A percentile compares a stretch with the other conserved stretches of the same genome.
Conservation (phyloP, 2,797 vertebrate species). For the Amazona finschi region DNA sequence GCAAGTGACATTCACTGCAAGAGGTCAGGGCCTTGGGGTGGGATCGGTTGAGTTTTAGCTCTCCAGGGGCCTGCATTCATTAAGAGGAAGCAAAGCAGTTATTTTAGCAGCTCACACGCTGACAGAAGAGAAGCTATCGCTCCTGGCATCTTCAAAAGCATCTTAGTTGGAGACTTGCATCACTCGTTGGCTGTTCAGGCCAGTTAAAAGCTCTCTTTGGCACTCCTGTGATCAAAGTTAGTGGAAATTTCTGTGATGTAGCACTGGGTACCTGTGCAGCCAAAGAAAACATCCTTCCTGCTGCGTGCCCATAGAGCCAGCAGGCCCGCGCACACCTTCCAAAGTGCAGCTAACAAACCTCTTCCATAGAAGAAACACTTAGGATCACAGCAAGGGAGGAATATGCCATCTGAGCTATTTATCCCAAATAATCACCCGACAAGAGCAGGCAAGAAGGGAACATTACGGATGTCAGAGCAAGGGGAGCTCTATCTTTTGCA, state of each 20-base stretch:
- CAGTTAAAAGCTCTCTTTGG: background rate
- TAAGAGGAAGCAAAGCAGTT: background rate
- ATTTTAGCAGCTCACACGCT: background rate
- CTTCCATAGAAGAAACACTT: background rate
- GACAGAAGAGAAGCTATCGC: background rate
- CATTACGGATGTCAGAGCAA: background rate
- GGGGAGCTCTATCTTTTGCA: background rate
- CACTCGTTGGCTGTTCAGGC: background rate
- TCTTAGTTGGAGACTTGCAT: background rate
- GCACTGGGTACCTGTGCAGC: background rate
- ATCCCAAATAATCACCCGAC: background rate
- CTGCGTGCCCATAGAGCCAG: background rate
- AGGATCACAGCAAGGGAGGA: background rate
- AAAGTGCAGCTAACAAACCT: background rate
- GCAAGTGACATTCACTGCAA: background rate
- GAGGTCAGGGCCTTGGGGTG: background rate
- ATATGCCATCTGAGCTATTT: background rate
- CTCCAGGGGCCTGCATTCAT: background rate
- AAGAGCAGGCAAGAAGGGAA: background rate
- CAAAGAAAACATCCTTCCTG: background rate
- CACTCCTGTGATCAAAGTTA: background rate
- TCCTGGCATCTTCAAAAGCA: background rate
- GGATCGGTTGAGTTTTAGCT: background rate
- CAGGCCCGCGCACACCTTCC: background rate
- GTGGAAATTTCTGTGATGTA: background rate